These are phyloP conservation scores for Trissolcus japonicus DNA, from an alignment of 2,888 invertebrate genomes.

Conservation along the genomic window DNA sequence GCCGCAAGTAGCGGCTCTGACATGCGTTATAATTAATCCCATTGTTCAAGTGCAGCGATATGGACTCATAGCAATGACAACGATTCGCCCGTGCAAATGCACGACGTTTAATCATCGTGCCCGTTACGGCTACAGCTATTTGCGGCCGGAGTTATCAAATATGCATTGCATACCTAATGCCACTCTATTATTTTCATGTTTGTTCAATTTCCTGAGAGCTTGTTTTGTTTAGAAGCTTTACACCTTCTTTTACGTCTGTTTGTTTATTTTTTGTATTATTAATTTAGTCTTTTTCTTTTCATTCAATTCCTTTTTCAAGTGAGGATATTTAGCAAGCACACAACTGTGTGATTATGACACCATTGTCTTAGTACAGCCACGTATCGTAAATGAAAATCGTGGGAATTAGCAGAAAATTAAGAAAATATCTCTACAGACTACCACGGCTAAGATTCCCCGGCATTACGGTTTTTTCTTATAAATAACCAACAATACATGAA, in stretches of 20 bases:
- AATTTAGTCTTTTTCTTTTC: neutral
- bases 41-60: constrained; percentile 67
- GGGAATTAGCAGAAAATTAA: too few species aligned
- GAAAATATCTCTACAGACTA: too few species aligned
- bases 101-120: constrained; percentile 66
- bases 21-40: constrained; percentile 72
- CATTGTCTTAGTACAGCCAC: neutral
- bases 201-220: constrained; percentile 14
- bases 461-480: too few species aligned
- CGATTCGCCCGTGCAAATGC: constrained; percentile 60
- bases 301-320: constrained; percentile 1
- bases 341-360: constrained; percentile 23
- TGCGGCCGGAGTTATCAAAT: constrained; percentile 42
- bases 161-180: constrained; percentile 37
- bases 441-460: too few species aligned
- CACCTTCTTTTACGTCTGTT: neutral
- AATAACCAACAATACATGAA: too few species aligned
- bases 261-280: neutral
- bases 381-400: too few species aligned
- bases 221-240: neutral
- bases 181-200: constrained; percentile 47
- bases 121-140: constrained; percentile 44
- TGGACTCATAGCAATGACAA: constrained; percentile 61
- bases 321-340: constrained; percentile 23
- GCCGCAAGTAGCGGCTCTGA: constrained; percentile 66